Evolutionary conservation across 1,140 invertebrate species (phyloP).

Genomic region (Brachionus rubens): DNA sequence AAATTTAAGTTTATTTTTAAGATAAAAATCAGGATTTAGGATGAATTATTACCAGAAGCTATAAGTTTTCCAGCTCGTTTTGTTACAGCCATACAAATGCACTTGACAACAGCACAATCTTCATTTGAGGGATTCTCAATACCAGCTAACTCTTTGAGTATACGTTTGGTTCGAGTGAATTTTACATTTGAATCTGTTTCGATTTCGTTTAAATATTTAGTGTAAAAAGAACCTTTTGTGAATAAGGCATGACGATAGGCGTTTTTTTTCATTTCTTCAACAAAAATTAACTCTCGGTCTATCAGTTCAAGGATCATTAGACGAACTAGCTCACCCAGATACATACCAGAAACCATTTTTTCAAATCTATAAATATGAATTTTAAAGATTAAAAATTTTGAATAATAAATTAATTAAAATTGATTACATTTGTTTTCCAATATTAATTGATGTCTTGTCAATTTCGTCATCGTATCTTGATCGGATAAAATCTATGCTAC

Average conservation of each 20-base stretch:
- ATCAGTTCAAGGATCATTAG: conserved; percentile 74
- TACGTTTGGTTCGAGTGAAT: conserved; percentile 76
- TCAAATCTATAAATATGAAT: too few species aligned
- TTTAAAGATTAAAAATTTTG: too few species aligned
- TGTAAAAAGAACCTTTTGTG: conserved; percentile 52
- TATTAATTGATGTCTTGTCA: conserved; percentile 55
- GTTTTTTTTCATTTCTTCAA: conserved; percentile 61
- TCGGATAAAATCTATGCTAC: conserved; percentile 55
- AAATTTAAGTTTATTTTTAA: too few species aligned
- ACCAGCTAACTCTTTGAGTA: conserved; percentile 76
- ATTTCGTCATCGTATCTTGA: conserved; percentile 58
- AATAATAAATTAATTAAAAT: too few species aligned
- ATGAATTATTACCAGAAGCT: conserved; percentile 82
- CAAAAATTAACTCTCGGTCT: conserved; percentile 72
- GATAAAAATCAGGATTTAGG: too few species aligned
- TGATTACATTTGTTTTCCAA: conserved; percentile 53
- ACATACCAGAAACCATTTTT: conserved; percentile 91
- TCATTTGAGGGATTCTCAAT: conserved; percentile 73
- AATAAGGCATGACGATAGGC: conserved; percentile 63
- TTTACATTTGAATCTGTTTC: conserved; percentile 41
- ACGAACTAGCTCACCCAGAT: conserved; percentile 71
- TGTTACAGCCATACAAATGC: conserved; percentile 86
- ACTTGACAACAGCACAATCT: conserved; percentile 80
- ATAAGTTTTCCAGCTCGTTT: conserved; percentile 84
- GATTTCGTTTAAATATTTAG: conserved; percentile 52